Conservation (phyloP, 2,888 invertebrate species). For the Ichneumon xanthorius region DNA sequence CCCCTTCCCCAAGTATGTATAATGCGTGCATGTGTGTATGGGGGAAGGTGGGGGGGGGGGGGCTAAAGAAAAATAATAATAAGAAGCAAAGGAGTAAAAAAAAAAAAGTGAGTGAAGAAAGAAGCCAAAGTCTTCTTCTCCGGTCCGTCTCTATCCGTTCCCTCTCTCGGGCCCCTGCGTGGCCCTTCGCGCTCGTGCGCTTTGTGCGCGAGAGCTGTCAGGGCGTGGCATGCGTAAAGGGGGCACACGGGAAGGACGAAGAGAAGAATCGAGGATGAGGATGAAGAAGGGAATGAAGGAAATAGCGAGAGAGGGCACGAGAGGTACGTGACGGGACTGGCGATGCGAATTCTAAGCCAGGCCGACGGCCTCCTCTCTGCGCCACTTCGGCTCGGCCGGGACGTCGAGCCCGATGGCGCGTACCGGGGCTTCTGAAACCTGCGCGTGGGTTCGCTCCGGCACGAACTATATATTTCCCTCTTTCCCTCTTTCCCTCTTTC, state of each 20-base stretch:
- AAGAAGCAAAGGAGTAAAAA: conserved; percentile 23
- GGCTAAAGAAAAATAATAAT: conserved; percentile 27
- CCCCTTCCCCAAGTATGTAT: too few species aligned
- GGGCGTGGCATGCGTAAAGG: conserved; percentile 55
- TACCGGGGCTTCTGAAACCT: conserved; percentile 78
- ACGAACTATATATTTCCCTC: conserved; percentile 29
- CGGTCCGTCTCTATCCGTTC: conserved; percentile 22
- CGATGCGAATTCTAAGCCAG: conserved; percentile 78
- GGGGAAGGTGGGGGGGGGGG: conserved; percentile 9
- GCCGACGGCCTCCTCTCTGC: conserved; percentile 71
- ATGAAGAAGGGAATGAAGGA: conserved; percentile 25
- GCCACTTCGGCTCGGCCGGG: conserved; percentile 3
- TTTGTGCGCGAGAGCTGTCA: conserved; percentile 32
- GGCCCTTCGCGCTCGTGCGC: conserved; percentile 33
- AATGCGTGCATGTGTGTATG: too few species aligned
- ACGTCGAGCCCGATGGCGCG: conserved; percentile 7
- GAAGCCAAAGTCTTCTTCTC: conserved; percentile 27
- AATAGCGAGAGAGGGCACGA: conserved; percentile 63
- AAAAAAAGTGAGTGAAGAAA: conserved; percentile 4
- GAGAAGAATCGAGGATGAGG: conserved; percentile 35
- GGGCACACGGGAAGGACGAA: conserved; percentile 24
- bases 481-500: conserved; percentile 13
- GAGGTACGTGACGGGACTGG: conserved; percentile 77
- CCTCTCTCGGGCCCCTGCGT: conserved; percentile 35
- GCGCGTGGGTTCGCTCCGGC: conserved; percentile 68